phyloP scores from a whole-genome alignment of 2,113 vertebrate species.

The Barbus barbus region DNA sequence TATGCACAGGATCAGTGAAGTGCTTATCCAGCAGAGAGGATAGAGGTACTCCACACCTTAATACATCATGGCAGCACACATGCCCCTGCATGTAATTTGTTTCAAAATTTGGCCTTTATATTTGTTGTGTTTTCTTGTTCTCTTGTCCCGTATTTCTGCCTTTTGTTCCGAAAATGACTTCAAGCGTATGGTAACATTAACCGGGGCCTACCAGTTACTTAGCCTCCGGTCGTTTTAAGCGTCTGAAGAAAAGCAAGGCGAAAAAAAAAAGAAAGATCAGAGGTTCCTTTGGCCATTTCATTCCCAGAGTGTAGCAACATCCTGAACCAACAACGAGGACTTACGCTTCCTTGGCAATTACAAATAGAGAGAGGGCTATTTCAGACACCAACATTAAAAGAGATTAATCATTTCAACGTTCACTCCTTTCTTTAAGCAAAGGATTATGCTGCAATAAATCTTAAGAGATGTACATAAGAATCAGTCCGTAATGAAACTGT shows the following conservation, averaged over 20 bases:
- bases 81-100: constrained; percentile 79
- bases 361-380: constrained; percentile 97
- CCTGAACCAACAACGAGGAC: constrained; percentile 83
- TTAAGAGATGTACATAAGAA: constrained; percentile 97
- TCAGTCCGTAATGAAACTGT: constrained; percentile 90
- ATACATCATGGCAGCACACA: constrained; percentile 78
- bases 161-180: constrained; percentile 75
- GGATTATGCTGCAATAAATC: constrained; percentile 96
- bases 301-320: constrained; percentile 86
- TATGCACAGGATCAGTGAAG: constrained; percentile 56
- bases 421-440: constrained; percentile 81
- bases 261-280: constrained; percentile 81
- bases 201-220: constrained; percentile 79
- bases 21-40: constrained; percentile 70
- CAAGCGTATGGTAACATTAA: constrained; percentile 80
- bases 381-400: constrained; percentile 94
- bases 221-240: constrained; percentile 85
- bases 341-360: constrained; percentile 91
- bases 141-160: constrained; percentile 60
- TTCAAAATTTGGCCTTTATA: constrained; percentile 84
- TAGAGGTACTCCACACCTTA: constrained; percentile 69
- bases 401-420: constrained; percentile 94
- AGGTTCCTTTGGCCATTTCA: constrained; percentile 76
- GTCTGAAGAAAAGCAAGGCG: constrained; percentile 46
- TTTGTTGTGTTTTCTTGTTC: constrained; percentile 62